Evolutionary conservation across 2,888 invertebrate genomes (phyloP).

Genomic region (Sthenelais limicola): DNA sequence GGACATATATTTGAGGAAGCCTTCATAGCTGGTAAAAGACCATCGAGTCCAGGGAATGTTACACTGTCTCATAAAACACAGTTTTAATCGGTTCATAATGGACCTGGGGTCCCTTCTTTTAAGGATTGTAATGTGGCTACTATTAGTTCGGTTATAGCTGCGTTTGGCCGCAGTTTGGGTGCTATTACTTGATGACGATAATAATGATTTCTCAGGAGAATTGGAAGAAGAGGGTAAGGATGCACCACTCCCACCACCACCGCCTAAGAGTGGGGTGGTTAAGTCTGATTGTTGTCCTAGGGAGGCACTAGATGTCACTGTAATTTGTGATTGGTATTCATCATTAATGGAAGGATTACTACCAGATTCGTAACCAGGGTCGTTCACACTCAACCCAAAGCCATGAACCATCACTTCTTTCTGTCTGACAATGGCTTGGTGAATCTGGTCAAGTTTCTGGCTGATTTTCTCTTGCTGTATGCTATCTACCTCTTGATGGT

Average conservation of each 20-base stretch:
- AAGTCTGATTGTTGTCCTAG: too few relatives aligned
- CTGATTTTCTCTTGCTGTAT: conserved; percentile 13
- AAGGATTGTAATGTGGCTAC: neutral
- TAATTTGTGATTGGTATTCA: conserved; percentile 32
- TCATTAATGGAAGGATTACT: conserved; percentile 53
- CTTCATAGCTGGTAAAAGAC: conserved; percentile 28
- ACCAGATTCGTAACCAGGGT: conserved; percentile 66
- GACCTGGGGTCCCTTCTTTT: neutral
- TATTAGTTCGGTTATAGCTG: neutral
- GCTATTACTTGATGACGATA: too few relatives aligned
- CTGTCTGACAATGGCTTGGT: conserved; percentile 42
- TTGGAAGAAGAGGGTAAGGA: too few relatives aligned
- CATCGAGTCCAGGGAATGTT: conserved; percentile 36
- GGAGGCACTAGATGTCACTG: too few relatives aligned
- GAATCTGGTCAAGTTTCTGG: conserved; percentile 46
- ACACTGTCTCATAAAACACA: conserved; percentile 3
- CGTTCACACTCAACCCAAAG: conserved; percentile 42
- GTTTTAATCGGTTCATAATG: neutral
- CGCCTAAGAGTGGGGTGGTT: neutral
- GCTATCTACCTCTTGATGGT: neutral
- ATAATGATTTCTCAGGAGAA: too few relatives aligned
- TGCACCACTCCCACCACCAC: neutral
- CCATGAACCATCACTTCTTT: conserved; percentile 29
- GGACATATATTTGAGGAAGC: conserved; percentile 26
- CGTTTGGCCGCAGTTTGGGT: neutral